A percentile compares a stretch with the other conserved stretches of the same genome.
phyloP scores from a whole-genome alignment of 2,888 invertebrate species.

The Macropis europaea region DNA sequence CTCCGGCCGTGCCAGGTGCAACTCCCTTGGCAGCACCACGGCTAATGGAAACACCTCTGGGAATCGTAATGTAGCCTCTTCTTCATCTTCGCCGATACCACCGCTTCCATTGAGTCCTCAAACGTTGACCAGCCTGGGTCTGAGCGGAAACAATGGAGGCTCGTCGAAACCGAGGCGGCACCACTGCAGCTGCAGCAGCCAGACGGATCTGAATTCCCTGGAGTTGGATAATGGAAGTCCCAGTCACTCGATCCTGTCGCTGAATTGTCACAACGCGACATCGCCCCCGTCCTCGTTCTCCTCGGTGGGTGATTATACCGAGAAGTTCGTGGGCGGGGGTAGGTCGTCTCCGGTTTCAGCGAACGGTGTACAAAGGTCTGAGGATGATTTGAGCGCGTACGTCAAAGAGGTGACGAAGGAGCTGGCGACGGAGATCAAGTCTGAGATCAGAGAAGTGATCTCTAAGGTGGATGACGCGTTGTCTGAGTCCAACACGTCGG shows the following conservation, averaged over 20 bases:
- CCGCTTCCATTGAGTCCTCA: conserved; percentile 82
- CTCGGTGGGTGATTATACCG: conserved; percentile 59
- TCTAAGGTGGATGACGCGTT: conserved; percentile 90
- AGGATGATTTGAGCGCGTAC: conserved; percentile 87
- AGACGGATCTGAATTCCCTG: conserved; percentile 86
- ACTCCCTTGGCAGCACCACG: conserved; percentile 82
- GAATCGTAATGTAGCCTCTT: conserved; percentile 49
- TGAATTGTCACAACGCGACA: conserved; percentile 67
- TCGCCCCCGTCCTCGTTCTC: conserved; percentile 71
- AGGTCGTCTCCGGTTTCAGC: conserved; percentile 74
- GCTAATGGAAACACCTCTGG: conserved; percentile 45
- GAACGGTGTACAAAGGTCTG: conserved; percentile 71
- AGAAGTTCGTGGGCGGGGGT: conserved; percentile 64
- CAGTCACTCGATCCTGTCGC: conserved; percentile 72
- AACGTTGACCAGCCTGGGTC: conserved; percentile 84
- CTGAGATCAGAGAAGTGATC: conserved; percentile 90
- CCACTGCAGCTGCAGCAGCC: conserved; percentile 88
- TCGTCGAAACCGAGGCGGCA: conserved; percentile 68
- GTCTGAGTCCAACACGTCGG: conserved; percentile 85
- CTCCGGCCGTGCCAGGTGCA: conserved; percentile 82
- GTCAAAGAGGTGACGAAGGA: conserved; percentile 90
- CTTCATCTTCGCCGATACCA: conserved; percentile 70
- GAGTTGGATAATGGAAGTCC: conserved; percentile 81
- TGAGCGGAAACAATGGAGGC: conserved; percentile 81
- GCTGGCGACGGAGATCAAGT: conserved; percentile 90